Conservation (phyloP, 2,888 invertebrate genomes). For the Agonopterix subpropinquella region DNA sequence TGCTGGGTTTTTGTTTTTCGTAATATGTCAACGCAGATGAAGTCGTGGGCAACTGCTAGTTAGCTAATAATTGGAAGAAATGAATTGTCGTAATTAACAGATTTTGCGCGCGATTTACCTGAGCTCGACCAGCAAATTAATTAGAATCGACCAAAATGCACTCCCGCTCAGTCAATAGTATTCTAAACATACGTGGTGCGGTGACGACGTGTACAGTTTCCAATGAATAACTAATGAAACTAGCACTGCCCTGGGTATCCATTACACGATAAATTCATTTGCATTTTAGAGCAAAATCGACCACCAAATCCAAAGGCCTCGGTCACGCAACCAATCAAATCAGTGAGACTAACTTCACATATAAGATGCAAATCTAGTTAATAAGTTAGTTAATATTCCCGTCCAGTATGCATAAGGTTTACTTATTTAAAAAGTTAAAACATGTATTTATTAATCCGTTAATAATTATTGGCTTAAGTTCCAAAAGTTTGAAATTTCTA, state of each 20-base stretch:
- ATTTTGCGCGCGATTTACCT: too few species aligned
- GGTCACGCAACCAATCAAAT: slow-evolving; percentile 22
- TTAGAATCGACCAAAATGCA: not conserved
- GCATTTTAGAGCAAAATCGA: slow-evolving; percentile 37
- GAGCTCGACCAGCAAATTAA: not conserved
- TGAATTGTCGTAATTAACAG: too few species aligned
- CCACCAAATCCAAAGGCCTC: slow-evolving; percentile 14
- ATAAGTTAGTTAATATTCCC: not conserved
- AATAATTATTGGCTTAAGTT: too few species aligned
- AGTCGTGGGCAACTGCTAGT: too few species aligned
- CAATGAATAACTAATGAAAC: slow-evolving; percentile 48
- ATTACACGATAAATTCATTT: slow-evolving; percentile 44
- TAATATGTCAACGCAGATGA: too few species aligned
- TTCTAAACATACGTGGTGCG: slow-evolving; percentile 20
- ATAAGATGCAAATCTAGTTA: not conserved
- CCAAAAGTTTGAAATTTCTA: too few species aligned
- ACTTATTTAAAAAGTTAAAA: too few species aligned
- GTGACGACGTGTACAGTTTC: slow-evolving; percentile 28
- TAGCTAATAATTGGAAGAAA: too few species aligned
- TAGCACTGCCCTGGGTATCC: slow-evolving; percentile 32
- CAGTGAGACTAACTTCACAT: slow-evolving; percentile 7
- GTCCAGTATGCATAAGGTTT: too few species aligned
- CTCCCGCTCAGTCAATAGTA: slow-evolving; percentile 14
- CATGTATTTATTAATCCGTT: too few species aligned
- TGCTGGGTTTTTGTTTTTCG: too few species aligned